Evolutionary conservation across 2,888 invertebrate species (phyloP), one percentile per base, ranked within the genome.

Genomic region (Melolontha melolontha): DNA sequence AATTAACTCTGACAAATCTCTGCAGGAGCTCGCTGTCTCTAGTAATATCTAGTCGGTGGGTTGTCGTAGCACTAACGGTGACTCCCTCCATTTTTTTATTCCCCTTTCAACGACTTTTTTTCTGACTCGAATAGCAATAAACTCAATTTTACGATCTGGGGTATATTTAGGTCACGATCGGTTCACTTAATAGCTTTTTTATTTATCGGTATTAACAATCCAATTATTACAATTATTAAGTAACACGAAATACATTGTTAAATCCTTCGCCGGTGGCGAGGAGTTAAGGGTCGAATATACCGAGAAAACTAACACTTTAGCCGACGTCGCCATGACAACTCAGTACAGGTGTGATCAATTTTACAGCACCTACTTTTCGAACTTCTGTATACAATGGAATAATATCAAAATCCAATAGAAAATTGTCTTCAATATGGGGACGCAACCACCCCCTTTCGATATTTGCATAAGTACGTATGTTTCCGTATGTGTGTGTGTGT

Each of bases 21-120:
- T 93, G 92, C 14, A 94, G 81, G 75, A 93, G 87, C 79, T 94
- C 93, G 11, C 90, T 89, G 74, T 92, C 89, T 77, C 90, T 87
- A 51, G 89, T 88, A 34, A 89, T 86, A 64, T 90, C 57, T 12
- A 69, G 62, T 34, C 69, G 64, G 54, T 69, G 69, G 29, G 68
- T 59, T 8, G 57, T 39, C 29, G 59, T 67, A 50, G 68, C 66
- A 70, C 71, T 55, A 63, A 72, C 66, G 47, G 68, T 62, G 34
- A 62, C 47, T 47, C 47, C 59, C 47, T 62, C 59, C 59, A 62
- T 62, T 14, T 29, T 62, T 49, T 57, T 16, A 16, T n/a, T 41
- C 2, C n/a, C 22, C 17, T 41, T 57, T 5, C 47, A 14, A 42
- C 14, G 34, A 29, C 14, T 59, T 44, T 47, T 41, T 34, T 54